Base-by-base conservation (phyloP, 2,797 vertebrate species). In the Pipistrellus nathusii region DNA sequence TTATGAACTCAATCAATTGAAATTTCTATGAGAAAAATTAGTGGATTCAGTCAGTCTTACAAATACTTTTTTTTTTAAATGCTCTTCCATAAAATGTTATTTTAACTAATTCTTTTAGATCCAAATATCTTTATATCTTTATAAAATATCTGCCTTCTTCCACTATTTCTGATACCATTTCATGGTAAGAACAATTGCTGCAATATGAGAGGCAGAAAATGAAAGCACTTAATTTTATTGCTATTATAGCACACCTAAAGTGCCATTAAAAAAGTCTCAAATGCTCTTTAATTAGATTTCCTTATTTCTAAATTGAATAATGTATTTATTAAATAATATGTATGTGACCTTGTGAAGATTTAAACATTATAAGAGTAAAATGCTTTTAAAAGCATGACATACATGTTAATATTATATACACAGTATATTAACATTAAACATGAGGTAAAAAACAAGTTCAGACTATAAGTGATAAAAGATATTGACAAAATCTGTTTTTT, bases 271-370 rank as follows among this genome's bases (percentile, higher is more conserved):
- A 83, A 51, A 15, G 55, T 46, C 6, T 68, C 62, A 87, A 80
- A 83, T 92, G 68, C 46, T 82, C 73, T 85, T 8, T 25, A 73
- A 51, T 18, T 38, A 93, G 35, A 81, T 72, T 85, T 89, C 2
- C 51, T 94, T 38, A 64, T 85, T 71, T 85, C 44, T 35, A 94
- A 85, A 38, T 30, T 75, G 59, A 76, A 81, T 48, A 93, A 78
- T 13, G n/a, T 62, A 32, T 38, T 91, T 41, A 64, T 71, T 27
- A 93, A 71, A 68, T 84, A 64, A 72, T 46, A 77, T 91, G 35
- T 30, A 35, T 7, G 5, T 32, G 15, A 41, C 9, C 25, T 64
- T 59, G 11, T 44, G 15, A 83, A 72, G 15, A 72, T 83, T 87
- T 83, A 87, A 80, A 83, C 64, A 8, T 59, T 89, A 0, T 75